Evolutionary conservation across 2,113 vertebrate species (phyloP).

Genomic region (Nerophis ophidion): DNA sequence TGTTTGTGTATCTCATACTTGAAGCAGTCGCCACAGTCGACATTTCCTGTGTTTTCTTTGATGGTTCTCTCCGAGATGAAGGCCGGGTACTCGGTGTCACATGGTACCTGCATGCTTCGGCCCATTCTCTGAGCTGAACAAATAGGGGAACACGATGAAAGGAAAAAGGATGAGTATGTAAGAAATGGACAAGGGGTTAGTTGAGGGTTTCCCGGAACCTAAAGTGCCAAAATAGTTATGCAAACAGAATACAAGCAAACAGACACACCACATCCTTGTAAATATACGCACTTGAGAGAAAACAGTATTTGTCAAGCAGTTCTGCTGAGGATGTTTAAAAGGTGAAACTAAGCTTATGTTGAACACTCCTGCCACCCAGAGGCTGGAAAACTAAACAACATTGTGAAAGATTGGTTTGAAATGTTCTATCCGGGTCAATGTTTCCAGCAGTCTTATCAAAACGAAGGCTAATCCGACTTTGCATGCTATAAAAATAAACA

Average conservation of each 20-base stretch:
- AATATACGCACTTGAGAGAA: constrained; percentile 43
- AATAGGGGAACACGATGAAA: constrained; percentile 1
- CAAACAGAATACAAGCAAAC: constrained; percentile 39
- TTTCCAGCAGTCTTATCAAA: constrained; percentile 11
- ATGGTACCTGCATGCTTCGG: constrained; percentile 87
- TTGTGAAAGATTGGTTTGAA: neutral
- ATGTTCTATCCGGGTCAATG: neutral
- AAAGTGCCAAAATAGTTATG: constrained; percentile 34
- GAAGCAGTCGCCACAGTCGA: constrained; percentile 91
- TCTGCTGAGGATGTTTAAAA: constrained; percentile 17
- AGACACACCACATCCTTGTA: constrained; percentile 41
- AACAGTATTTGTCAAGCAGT: constrained; percentile 32
- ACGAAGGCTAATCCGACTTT: neutral
- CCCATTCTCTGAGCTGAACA: constrained; percentile 81
- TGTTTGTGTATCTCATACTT: constrained; percentile 75
- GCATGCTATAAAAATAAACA: constrained; percentile 7
- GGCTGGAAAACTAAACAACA: constrained; percentile 36
- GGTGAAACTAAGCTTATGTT: constrained; percentile 39
- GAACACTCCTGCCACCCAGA: constrained; percentile 64
- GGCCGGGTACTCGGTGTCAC: constrained; percentile 95
- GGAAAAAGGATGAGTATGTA: neutral
- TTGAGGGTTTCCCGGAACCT: constrained; percentile 22
- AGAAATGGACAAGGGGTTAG: neutral
- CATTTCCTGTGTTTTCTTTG: constrained; percentile 93
- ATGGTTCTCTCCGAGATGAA: constrained; percentile 98